A percentile compares a stretch with the other conserved stretches of the same genome.
Evolutionary conservation across 2,113 vertebrate species (phyloP).

Genomic region (Caranx ignobilis): DNA sequence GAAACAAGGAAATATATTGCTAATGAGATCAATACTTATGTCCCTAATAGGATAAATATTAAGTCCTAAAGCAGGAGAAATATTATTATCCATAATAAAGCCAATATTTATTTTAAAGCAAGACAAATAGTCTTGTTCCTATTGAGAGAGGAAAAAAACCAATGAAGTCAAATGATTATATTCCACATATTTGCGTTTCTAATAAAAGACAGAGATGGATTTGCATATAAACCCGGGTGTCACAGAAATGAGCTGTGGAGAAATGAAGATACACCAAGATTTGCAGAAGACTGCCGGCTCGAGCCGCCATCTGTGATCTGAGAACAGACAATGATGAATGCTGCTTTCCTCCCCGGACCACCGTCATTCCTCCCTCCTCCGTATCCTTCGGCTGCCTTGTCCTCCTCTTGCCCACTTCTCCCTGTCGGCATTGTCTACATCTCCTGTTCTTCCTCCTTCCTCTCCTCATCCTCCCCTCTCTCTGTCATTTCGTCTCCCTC

Average conservation of each 20-base stretch:
- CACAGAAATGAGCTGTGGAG: neutral
- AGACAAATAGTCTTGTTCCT: neutral
- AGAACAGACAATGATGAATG: conserved; percentile 31
- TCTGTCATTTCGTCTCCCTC: conserved; percentile 8
- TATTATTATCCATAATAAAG: neutral
- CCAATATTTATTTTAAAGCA: neutral
- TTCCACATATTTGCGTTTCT: neutral
- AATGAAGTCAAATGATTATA: neutral
- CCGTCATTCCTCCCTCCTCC: conserved; percentile 31
- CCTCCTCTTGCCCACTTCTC: conserved; percentile 22
- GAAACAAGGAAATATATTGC: neutral
- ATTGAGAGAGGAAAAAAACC: neutral
- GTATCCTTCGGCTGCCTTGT: conserved; percentile 12
- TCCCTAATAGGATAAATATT: neutral
- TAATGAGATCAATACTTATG: neutral
- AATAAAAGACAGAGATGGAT: neutral
- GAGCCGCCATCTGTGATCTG: conserved; percentile 25
- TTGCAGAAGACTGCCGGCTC: neutral
- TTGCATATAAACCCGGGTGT: conserved; percentile 8
- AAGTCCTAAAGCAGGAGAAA: neutral
- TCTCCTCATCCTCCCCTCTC: conserved; percentile 14
- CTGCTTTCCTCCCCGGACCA: conserved; percentile 26
- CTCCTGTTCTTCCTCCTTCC: conserved; percentile 11
- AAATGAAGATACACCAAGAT: conserved; percentile 10
- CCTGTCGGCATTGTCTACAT: conserved; percentile 35